These are phyloP conservation scores for Coleophora flavipennella DNA, from an alignment of 2,888 invertebrate genomes.

Conservation along the genomic window DNA sequence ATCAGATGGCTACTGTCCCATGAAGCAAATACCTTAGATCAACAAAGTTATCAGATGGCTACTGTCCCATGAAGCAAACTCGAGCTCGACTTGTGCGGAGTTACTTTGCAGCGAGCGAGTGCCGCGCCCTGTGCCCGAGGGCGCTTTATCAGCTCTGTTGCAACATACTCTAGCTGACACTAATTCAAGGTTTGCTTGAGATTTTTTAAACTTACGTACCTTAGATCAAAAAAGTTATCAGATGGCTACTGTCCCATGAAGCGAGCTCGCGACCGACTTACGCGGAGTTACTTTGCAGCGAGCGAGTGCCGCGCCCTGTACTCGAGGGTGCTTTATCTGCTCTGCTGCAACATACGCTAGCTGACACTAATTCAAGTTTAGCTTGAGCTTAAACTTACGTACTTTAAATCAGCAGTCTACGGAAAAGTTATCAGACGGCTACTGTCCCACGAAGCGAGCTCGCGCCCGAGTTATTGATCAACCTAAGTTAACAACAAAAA, in stretches of 20 bases:
- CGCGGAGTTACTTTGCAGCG: constrained; percentile 85
- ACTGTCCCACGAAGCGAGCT: constrained; percentile 90
- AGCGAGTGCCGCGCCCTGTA: constrained; percentile 88
- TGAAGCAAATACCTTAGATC: too few species aligned
- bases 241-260: constrained; percentile 88
- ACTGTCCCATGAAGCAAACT: constrained; percentile 86
- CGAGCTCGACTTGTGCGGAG: constrained; percentile 89
- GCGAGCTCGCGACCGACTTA: constrained; percentile 88
- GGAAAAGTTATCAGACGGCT: constrained; percentile 81
- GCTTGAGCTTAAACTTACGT: too few species aligned
- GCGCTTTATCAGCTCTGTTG: constrained; percentile 1
- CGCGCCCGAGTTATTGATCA: too few species aligned
- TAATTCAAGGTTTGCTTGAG: neutral
- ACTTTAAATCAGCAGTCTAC: too few species aligned
- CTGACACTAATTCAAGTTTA: constrained; percentile 10
- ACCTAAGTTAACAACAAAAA: too few species aligned
- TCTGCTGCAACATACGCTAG: neutral
- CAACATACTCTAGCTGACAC: neutral
- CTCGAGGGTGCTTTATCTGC: constrained; percentile 69
- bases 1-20: too few species aligned
- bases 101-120: constrained; percentile 86
- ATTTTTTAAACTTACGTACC: neutral
- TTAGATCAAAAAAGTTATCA: too few species aligned
- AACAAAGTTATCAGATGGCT: constrained; percentile 81
- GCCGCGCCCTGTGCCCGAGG: constrained; percentile 90